Evolutionary conservation across 2,888 invertebrate genomes (phyloP).

Genomic region (Heliconius ismenius): DNA sequence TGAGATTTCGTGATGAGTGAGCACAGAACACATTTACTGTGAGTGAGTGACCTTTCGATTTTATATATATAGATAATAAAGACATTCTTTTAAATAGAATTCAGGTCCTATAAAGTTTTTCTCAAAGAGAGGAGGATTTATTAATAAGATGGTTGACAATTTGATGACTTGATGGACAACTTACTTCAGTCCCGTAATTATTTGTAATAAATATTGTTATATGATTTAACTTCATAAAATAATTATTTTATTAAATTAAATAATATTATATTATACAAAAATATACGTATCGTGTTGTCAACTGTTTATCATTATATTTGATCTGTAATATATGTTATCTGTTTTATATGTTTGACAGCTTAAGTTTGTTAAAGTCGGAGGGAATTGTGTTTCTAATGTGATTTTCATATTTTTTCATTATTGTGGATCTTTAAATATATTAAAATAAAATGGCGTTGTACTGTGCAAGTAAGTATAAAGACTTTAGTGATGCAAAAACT

Average conservation of each 20-base stretch:
- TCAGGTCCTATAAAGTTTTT: too few relatives aligned
- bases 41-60: too few relatives aligned
- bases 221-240: neutral
- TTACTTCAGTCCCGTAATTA: neutral
- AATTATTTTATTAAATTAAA: neutral
- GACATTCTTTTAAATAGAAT: too few relatives aligned
- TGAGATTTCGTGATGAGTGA: too few relatives aligned
- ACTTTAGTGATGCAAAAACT: slow-evolving; percentile 11
- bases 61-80: too few relatives aligned
- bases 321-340: neutral
- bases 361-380: slow-evolving; percentile 31
- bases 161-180: neutral
- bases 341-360: slow-evolving; percentile 19
- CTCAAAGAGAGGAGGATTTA: too few relatives aligned
- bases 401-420: slow-evolving; percentile 27
- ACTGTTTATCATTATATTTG: neutral
- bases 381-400: slow-evolving; percentile 36
- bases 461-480: slow-evolving; percentile 73
- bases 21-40: too few relatives aligned
- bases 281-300: neutral
- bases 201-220: neutral
- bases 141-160: too few relatives aligned
- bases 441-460: slow-evolving; percentile 66
- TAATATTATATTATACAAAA: neutral
- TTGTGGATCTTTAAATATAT: slow-evolving; percentile 24